A percentile compares a stretch with the other conserved stretches of the same genome.
Evolutionary conservation across 1,140 invertebrate species (phyloP).

Genomic region (Drosophila triauraria): DNA sequence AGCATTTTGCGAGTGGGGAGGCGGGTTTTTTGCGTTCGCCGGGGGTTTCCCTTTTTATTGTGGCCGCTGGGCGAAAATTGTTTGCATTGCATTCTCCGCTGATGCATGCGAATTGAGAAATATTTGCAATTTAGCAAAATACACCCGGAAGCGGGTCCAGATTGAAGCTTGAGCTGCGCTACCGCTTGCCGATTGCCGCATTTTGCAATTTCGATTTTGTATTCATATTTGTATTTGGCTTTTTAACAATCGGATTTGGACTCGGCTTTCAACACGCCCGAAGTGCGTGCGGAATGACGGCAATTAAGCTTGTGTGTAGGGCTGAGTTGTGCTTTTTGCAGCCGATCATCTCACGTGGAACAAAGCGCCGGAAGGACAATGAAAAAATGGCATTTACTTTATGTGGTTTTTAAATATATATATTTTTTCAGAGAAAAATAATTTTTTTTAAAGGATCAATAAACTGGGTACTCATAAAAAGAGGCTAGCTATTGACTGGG

Average conservation of each 20-base stretch:
- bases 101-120: constrained; percentile 82
- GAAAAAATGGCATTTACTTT: not conserved
- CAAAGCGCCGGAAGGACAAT: not conserved
- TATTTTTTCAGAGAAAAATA: not conserved
- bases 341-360: constrained; percentile 5
- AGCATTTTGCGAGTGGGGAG: constrained; percentile 21
- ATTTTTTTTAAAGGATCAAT: not conserved
- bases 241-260: constrained; percentile 31
- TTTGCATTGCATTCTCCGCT: constrained; percentile 75
- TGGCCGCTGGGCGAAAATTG: constrained; percentile 73
- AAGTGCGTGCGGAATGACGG: constrained; percentile 71
- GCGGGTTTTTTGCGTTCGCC: constrained; percentile 28
- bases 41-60: constrained; percentile 51
- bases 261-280: constrained; percentile 36
- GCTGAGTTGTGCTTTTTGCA: constrained; percentile 7
- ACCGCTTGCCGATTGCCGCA: constrained; percentile 1
- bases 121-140: constrained; percentile 84
- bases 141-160: constrained; percentile 68
- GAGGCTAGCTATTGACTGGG: not conserved
- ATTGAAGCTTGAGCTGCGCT: constrained; percentile 54
- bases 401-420: not conserved
- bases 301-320: constrained; percentile 62
- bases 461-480: not conserved
- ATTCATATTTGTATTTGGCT: constrained; percentile 46
- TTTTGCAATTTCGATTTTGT: constrained; percentile 35